phyloP scores from a whole-genome alignment of 2,888 invertebrate species.

The Mythimna loreyi region DNA sequence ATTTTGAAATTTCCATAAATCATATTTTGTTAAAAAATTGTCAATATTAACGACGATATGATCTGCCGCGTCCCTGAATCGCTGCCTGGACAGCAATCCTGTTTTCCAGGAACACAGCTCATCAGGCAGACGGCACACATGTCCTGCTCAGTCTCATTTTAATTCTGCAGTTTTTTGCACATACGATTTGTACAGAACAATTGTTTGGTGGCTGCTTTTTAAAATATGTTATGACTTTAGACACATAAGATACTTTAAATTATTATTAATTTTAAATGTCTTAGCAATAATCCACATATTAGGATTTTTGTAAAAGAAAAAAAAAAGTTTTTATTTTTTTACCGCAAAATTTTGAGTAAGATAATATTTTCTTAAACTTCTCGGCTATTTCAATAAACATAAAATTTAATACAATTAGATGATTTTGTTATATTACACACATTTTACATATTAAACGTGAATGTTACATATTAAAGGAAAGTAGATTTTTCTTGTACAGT shows the following conservation, averaged over 20 bases:
- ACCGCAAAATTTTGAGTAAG: not conserved
- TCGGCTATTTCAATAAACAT: not conserved
- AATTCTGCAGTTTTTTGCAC: too few species aligned
- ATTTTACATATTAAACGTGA: constrained; percentile 6
- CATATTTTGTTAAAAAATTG: too few species aligned
- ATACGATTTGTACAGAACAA: too few species aligned
- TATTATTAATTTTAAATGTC: not conserved
- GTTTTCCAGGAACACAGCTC: too few species aligned
- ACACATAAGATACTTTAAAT: not conserved
- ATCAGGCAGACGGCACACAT: too few species aligned
- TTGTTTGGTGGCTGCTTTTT: not conserved
- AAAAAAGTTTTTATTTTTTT: too few species aligned
- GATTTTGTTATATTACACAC: not conserved
- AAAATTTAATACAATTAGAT: not conserved
- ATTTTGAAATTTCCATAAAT: too few species aligned
- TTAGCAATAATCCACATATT: not conserved
- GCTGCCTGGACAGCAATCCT: too few species aligned
- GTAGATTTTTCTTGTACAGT: constrained; percentile 27
- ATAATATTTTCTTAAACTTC: not conserved
- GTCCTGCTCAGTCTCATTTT: too few species aligned
- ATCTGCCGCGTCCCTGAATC: too few species aligned
- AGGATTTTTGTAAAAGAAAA: not conserved
- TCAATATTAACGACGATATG: too few species aligned
- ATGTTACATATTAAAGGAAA: constrained; percentile 2
- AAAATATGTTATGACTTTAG: not conserved